phyloP scores from a whole-genome alignment of 2,888 invertebrate genomes.

The Drosophila nr. fundita region DNA sequence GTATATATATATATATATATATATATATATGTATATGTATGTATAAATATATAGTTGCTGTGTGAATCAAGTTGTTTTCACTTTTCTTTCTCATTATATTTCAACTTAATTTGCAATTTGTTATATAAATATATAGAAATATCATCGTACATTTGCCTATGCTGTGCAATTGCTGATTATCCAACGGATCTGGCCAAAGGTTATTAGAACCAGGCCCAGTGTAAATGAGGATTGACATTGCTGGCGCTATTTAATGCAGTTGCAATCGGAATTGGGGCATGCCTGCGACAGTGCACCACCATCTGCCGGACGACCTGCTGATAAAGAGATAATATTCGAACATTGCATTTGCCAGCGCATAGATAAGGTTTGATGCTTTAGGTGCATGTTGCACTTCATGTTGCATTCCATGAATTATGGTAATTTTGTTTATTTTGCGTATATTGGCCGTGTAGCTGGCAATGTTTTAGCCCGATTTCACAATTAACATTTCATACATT shows the following conservation, averaged over 20 bases:
- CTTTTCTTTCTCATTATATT: background rate
- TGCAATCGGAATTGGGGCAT: background rate
- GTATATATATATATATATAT: background rate
- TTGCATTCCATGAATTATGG: background rate
- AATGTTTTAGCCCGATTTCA: background rate
- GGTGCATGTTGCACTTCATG: background rate
- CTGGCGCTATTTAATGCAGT: conserved; percentile 11
- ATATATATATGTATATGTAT: background rate
- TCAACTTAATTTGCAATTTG: background rate
- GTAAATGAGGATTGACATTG: background rate
- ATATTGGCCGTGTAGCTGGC: background rate
- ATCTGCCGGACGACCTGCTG: background rate
- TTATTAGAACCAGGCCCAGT: too few relatives aligned
- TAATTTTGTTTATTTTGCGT: background rate
- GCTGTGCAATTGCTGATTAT: background rate
- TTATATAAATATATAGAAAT: too few relatives aligned
- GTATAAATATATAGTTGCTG: background rate
- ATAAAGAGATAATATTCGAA: background rate
- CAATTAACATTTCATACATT: background rate
- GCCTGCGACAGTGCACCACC: background rate
- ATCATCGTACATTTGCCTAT: too few relatives aligned
- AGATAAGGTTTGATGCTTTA: background rate
- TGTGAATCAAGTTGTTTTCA: background rate
- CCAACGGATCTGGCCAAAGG: background rate
- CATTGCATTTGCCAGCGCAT: background rate